These are phyloP conservation scores for Semicossyphus pulcher DNA, from an alignment of 2,113 vertebrate species.

Conservation along the genomic window DNA sequence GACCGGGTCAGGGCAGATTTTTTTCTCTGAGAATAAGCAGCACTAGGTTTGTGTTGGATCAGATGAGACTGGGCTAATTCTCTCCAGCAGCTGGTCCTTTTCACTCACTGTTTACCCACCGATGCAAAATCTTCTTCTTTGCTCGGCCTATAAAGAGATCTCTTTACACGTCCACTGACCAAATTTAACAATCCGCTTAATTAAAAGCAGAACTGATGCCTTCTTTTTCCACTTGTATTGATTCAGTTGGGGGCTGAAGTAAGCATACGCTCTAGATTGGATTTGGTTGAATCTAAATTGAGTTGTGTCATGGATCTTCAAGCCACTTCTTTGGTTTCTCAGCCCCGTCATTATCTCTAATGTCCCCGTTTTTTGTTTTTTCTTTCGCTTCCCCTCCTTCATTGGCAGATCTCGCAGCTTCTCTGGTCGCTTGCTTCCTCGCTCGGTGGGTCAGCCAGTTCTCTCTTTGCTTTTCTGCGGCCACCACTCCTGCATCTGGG, in stretches of 20 bases:
- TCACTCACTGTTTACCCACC: constrained; percentile 81
- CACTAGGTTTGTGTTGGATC: constrained; percentile 82
- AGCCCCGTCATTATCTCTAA: constrained; percentile 69
- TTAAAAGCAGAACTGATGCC: constrained; percentile 73
- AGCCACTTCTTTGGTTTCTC: constrained; percentile 61
- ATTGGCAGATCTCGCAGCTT: constrained; percentile 58
- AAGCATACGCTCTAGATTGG: constrained; percentile 58
- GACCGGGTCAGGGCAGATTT: constrained; percentile 82
- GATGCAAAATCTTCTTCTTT: constrained; percentile 80
- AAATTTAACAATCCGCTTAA: constrained; percentile 80
- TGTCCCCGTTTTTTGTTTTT: constrained; percentile 68
- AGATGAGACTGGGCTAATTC: constrained; percentile 81
- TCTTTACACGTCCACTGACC: constrained; percentile 76
- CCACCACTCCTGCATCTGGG: constrained; percentile 76
- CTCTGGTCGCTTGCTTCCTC: constrained; percentile 67
- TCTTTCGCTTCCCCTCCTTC: constrained; percentile 37
- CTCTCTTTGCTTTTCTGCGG: constrained; percentile 57
- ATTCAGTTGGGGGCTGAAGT: constrained; percentile 62
- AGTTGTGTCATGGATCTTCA: constrained; percentile 70
- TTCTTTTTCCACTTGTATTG: constrained; percentile 64
- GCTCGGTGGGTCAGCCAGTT: constrained; percentile 73
- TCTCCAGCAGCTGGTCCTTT: constrained; percentile 84
- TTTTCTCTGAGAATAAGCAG: constrained; percentile 75
- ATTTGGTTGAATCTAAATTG: constrained; percentile 63
- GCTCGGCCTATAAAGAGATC: constrained; percentile 75